A percentile compares a stretch with the other conserved stretches of the same genome.
Evolutionary conservation across 2,113 vertebrate species (phyloP).

Genomic region (Pomatostomus ruficeps): DNA sequence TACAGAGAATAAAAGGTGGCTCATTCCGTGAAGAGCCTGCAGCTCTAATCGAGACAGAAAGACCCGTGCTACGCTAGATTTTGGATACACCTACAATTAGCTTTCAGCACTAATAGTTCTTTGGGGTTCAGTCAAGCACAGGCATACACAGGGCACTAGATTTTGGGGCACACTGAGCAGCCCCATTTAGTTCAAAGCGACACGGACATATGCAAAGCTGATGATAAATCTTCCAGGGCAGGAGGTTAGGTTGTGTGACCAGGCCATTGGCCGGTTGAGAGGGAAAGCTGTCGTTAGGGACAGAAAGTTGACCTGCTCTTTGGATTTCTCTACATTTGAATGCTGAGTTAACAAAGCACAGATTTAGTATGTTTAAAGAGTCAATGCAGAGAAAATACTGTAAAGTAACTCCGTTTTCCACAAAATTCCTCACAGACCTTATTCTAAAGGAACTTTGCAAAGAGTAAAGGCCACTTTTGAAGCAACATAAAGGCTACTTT

Average conservation of each 20-base stretch:
- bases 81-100: not conserved
- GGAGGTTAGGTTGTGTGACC: conserved; percentile 54
- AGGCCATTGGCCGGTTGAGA: conserved; percentile 32
- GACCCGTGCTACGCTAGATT: not conserved
- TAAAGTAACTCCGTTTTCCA: conserved; percentile 59
- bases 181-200: conserved; percentile 4
- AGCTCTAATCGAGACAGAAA: not conserved
- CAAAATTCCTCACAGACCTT: conserved; percentile 41
- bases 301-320: conserved; percentile 50
- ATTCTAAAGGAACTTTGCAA: conserved; percentile 60
- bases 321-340: conserved; percentile 64
- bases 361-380: conserved; percentile 64
- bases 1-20: not conserved
- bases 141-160: not conserved
- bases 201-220: conserved; percentile 28
- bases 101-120: not conserved
- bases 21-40: not conserved
- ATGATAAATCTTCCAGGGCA: conserved; percentile 63
- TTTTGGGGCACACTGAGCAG: not conserved
- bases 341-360: conserved; percentile 62
- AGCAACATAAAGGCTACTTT: conserved; percentile 55
- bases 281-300: conserved; percentile 46
- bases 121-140: not conserved
- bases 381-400: conserved; percentile 52
- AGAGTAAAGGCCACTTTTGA: conserved; percentile 65